phyloP scores from a whole-genome alignment of 2,113 vertebrate genomes.

The Lichenostomus cassidix region DNA sequence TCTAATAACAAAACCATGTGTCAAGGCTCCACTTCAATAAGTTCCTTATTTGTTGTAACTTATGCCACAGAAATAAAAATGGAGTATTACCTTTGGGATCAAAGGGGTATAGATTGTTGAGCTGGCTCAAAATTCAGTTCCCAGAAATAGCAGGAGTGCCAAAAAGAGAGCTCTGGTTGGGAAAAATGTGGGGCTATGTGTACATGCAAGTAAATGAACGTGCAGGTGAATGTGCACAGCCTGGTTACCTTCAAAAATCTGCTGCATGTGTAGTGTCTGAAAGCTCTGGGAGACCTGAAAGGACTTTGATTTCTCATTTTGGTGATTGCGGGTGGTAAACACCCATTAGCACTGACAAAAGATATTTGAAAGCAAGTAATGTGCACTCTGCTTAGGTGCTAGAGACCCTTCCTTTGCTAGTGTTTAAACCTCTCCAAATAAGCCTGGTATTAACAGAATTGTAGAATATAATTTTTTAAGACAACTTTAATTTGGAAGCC shows the following conservation, averaged over 20 bases:
- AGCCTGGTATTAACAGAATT: not conserved
- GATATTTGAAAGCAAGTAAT: not conserved
- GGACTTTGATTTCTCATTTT: not conserved
- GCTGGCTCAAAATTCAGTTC: not conserved
- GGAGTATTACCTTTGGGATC: not conserved
- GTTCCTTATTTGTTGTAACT: not conserved
- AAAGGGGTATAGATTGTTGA: not conserved
- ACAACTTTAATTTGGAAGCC: not conserved
- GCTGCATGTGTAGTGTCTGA: accelerated
- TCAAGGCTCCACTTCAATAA: not conserved
- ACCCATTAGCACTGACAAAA: not conserved
- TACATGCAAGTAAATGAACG: not conserved
- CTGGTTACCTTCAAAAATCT: not conserved
- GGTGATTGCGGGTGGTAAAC: not conserved
- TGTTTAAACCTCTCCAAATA: not conserved
- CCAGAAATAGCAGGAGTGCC: not conserved
- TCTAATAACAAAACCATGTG: not conserved
- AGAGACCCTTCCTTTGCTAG: not conserved
- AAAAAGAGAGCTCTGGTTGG: not conserved
- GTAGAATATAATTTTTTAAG: not conserved
- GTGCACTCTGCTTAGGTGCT: not conserved
- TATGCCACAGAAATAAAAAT: not conserved
- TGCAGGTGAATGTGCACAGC: not conserved
- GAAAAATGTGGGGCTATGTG: not conserved
- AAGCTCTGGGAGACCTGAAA: not conserved